Percentiles rank a stretch among this genome's conserved stretches.
Conservation (phyloP, 2,888 invertebrate species). For the Chrysomela aeneicollis region DNA sequence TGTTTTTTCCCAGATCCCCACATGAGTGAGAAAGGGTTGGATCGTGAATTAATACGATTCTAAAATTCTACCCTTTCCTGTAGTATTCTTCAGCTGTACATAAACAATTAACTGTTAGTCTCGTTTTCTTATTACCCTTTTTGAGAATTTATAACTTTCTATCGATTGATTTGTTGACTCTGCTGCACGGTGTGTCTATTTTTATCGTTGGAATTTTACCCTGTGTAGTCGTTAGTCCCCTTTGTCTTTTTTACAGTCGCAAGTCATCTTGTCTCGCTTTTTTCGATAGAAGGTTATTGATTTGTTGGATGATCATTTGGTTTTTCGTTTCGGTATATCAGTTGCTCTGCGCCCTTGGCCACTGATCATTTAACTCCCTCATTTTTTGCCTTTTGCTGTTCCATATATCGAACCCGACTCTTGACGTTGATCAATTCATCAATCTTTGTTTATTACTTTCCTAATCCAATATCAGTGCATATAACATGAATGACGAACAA, state of each 20-base stretch:
- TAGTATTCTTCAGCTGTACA: constrained; percentile 50
- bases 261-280: constrained; percentile 51
- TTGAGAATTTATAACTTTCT: constrained; percentile 57
- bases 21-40: constrained; percentile 12
- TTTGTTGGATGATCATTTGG: constrained; percentile 52
- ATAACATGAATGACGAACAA: too few species aligned
- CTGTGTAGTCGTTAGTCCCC: constrained; percentile 49
- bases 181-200: constrained; percentile 50
- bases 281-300: constrained; percentile 58
- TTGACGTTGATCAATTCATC: background rate
- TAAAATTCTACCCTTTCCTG: constrained; percentile 20
- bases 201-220: constrained; percentile 26
- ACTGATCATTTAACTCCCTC: constrained; percentile 34
- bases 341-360: constrained; percentile 31
- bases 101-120: constrained; percentile 43
- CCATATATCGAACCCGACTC: background rate
- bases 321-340: constrained; percentile 30
- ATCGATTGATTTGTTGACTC: constrained; percentile 48
- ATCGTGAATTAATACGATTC: constrained; percentile 4
- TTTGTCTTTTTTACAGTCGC: constrained; percentile 45
- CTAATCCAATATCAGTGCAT: background rate
- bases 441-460: background rate
- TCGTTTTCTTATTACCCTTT: constrained; percentile 44
- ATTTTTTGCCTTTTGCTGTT: constrained; percentile 5
- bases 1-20: constrained; percentile 33